phyloP scores from a whole-genome alignment of 2,888 invertebrate species.

The Parnassius glacialis region DNA sequence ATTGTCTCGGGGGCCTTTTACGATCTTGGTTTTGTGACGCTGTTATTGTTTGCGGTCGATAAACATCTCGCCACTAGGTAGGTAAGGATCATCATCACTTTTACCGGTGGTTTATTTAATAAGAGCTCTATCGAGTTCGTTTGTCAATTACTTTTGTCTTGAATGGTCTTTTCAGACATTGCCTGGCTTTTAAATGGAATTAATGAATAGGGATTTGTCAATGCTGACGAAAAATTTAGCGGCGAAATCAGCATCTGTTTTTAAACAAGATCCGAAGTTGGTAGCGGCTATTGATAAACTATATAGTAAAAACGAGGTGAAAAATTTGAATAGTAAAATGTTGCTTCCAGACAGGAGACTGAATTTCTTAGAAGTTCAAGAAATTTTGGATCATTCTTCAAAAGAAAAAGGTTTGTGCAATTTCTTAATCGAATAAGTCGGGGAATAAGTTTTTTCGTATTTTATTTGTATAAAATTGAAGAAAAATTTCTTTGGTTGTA shows the following conservation, averaged over 20 bases:
- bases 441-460: no score
- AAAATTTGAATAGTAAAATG: constrained; percentile 29
- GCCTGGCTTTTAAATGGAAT: constrained; percentile 47
- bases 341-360: constrained; percentile 62
- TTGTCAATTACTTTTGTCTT: constrained; percentile 65
- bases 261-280: constrained; percentile 64
- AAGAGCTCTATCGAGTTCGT: constrained; percentile 59
- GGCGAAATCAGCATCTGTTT: constrained; percentile 42
- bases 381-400: constrained; percentile 44
- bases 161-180: constrained; percentile 47
- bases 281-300: constrained; percentile 64
- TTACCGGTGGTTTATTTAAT: constrained; percentile 67
- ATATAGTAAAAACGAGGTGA: constrained; percentile 38
- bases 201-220: constrained; percentile 61
- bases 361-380: constrained; percentile 60
- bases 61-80: constrained; percentile 79
- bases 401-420: constrained; percentile 36
- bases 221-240: constrained; percentile 50
- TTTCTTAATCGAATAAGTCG: no score
- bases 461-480: no score
- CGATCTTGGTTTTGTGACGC: constrained; percentile 76
- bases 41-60: constrained; percentile 80
- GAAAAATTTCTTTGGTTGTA: no score
- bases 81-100: constrained; percentile 77
- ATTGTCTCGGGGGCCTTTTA: constrained; percentile 78